Conservation (phyloP, 2,797 vertebrate genomes). For the Crenuchus spilurus region DNA sequence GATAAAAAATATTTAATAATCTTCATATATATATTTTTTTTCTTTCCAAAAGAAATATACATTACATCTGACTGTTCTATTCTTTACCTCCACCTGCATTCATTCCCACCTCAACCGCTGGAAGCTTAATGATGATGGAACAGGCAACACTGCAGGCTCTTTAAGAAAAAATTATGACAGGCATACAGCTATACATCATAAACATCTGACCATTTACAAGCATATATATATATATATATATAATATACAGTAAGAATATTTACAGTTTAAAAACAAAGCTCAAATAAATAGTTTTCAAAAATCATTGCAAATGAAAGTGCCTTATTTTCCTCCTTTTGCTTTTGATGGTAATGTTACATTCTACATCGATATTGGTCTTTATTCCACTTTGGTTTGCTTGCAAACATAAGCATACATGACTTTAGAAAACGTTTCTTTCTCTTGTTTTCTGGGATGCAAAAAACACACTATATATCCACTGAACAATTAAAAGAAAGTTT, state of each 20-base stretch:
- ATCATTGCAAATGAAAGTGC: conserved; percentile 74
- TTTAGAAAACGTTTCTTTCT: conserved; percentile 34
- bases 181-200: conserved; percentile 67
- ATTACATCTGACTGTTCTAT: conserved; percentile 60
- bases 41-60: conserved; percentile 69
- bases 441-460: conserved; percentile 53
- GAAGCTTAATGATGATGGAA: conserved; percentile 68
- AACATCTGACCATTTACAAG: conserved; percentile 71
- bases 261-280: conserved; percentile 71
- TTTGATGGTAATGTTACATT: conserved; percentile 68
- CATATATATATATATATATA: conserved; percentile 72
- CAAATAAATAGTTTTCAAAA: conserved; percentile 63
- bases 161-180: conserved; percentile 58
- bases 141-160: conserved; percentile 72
- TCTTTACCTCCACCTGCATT: conserved; percentile 1
- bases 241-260: conserved; percentile 74
- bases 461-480: conserved; percentile 59
- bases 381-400: conserved; percentile 76
- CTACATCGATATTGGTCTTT: conserved; percentile 49
- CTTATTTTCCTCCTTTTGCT: conserved; percentile 51
- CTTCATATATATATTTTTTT: conserved; percentile 43
- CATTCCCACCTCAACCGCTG: conserved; percentile 33
- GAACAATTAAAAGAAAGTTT: conserved; percentile 62
- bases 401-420: conserved; percentile 59
- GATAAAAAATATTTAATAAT: conserved; percentile 80